A percentile compares a stretch with the other conserved stretches of the same genome.
phyloP scores from a whole-genome alignment of 2,797 vertebrate species.

The Allenopithecus nigroviridis region DNA sequence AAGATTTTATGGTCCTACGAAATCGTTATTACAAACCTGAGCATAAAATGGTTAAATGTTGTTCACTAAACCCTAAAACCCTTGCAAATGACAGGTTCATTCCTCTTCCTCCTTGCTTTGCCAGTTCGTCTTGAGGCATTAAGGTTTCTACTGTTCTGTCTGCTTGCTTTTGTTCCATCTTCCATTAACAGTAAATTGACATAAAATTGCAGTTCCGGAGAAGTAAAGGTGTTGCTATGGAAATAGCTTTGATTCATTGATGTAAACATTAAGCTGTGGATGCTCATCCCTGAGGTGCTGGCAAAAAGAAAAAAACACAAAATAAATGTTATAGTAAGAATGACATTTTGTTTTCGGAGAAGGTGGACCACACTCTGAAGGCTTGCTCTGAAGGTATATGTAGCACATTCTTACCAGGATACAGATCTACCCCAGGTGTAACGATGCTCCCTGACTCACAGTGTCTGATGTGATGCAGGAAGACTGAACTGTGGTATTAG shows the following conservation, averaged over 20 bases:
- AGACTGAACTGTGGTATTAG: not conserved
- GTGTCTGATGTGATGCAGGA: not conserved
- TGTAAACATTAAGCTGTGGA: slow-evolving; percentile 79
- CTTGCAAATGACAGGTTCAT: not conserved
- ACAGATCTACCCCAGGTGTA: not conserved
- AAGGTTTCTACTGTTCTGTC: slow-evolving; percentile 42
- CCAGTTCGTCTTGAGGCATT: not conserved
- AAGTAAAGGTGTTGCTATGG: slow-evolving; percentile 84
- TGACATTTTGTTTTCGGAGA: slow-evolving; percentile 64
- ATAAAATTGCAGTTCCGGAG: slow-evolving; percentile 77
- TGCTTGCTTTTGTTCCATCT: slow-evolving; percentile 59
- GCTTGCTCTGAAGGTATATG: not conserved
- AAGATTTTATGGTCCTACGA: not conserved
- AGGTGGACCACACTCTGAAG: not conserved
- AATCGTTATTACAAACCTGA: not conserved
- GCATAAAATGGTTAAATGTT: not conserved
- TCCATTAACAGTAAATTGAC: slow-evolving; percentile 82
- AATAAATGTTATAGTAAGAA: slow-evolving; percentile 67
- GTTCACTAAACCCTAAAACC: not conserved
- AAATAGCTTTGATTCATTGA: slow-evolving; percentile 83
- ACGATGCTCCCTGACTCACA: not conserved
- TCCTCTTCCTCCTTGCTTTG: not conserved
- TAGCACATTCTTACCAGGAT: not conserved
- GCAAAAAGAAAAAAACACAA: slow-evolving; percentile 59
- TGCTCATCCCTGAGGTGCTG: slow-evolving; percentile 76